These are phyloP conservation scores for Oreortyx pictus DNA, from an alignment of 2,797 vertebrate species.

Conservation along the genomic window DNA sequence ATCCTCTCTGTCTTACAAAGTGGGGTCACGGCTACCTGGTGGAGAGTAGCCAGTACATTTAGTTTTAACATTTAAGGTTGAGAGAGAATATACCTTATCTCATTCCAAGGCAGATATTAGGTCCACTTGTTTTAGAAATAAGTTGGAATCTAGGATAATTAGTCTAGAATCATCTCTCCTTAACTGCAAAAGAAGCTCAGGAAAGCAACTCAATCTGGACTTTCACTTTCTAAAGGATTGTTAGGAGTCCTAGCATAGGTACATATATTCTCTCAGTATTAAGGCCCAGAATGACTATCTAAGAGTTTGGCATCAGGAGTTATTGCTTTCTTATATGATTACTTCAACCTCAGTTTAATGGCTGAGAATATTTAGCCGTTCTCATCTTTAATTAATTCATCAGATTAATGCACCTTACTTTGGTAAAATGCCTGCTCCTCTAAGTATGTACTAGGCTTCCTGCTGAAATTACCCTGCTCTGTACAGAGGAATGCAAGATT, in stretches of 20 bases:
- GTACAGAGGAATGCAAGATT: background rate
- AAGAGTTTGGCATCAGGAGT: background rate
- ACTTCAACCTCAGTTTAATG: background rate
- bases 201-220: background rate
- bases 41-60: background rate
- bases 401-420: background rate
- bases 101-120: background rate
- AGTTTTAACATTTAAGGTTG: background rate
- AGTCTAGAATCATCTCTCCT: background rate
- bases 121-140: background rate
- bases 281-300: background rate
- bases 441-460: background rate
- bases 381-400: background rate
- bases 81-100: background rate
- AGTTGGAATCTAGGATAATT: background rate
- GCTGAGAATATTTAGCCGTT: fast-evolving
- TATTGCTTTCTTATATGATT: background rate
- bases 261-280: background rate
- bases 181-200: background rate
- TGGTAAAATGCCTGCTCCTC: background rate
- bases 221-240: background rate
- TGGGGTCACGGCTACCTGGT: background rate
- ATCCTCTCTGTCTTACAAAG: background rate
- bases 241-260: background rate
- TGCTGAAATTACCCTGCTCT: background rate